Conservation (phyloP, 2,888 invertebrate genomes). For the Hirtodrosophila alboralis region DNA sequence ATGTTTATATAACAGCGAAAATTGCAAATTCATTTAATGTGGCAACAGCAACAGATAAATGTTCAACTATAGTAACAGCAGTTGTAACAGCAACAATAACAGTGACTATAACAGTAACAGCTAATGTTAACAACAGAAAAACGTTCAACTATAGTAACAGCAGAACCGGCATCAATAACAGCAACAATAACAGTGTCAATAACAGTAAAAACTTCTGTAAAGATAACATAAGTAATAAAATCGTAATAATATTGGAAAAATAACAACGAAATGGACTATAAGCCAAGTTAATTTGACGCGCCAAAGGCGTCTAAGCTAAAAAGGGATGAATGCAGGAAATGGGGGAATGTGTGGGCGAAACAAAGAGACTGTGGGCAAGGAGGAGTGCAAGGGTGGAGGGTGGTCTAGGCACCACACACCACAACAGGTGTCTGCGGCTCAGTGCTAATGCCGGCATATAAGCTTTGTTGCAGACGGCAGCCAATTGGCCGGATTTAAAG, state of each 20-base stretch:
- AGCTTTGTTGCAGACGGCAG: conserved; percentile 56
- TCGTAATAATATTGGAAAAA: background rate
- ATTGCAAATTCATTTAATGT: too few relatives aligned
- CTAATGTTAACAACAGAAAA: background rate
- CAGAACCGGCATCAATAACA: background rate
- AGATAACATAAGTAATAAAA: background rate
- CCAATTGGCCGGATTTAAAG: conserved; percentile 52
- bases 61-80: too few relatives aligned
- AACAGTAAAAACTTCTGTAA: background rate
- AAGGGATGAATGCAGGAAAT: background rate
- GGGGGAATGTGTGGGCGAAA: too few relatives aligned
- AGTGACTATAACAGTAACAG: background rate
- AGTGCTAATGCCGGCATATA: conserved; percentile 45
- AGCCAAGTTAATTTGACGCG: conserved; percentile 51
- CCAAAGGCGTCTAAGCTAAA: conserved; percentile 27
- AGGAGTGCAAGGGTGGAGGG: background rate
- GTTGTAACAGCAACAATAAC: background rate
- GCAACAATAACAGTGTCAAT: background rate
- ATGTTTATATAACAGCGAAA: too few relatives aligned
- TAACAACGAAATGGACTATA: conserved; percentile 23
- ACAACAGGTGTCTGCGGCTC: conserved; percentile 56
- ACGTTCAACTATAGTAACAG: background rate
- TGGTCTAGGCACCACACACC: conserved; percentile 14
- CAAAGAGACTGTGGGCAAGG: background rate
- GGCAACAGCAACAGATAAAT: too few relatives aligned